Evolutionary conservation across 1,140 invertebrate species (phyloP).

Genomic region (Pogonus chalceus): DNA sequence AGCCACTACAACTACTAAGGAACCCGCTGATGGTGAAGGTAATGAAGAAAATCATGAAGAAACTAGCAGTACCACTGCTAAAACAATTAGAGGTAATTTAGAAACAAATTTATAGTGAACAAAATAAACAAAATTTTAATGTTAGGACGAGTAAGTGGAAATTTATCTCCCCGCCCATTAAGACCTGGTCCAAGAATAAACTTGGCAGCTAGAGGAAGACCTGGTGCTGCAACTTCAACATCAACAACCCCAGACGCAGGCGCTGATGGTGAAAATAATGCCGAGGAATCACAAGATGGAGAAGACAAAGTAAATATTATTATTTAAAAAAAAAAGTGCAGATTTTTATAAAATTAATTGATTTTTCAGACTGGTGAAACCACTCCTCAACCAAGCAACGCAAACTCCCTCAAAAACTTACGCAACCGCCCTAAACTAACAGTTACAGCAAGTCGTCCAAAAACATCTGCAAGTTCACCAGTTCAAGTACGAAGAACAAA

Average conservation of each 20-base stretch:
- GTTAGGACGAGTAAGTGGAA: slow-evolving; percentile 18
- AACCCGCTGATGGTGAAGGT: slow-evolving; percentile 17
- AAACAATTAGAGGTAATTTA: slow-evolving; percentile 20
- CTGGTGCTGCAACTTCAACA: slow-evolving; percentile 37
- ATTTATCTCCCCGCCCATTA: slow-evolving; percentile 35
- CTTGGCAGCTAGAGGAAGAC: slow-evolving; percentile 38
- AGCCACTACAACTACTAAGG: slow-evolving; percentile 32
- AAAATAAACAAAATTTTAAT: neutral
- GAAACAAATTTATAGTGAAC: neutral
- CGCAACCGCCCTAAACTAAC: slow-evolving; percentile 34
- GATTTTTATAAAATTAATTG: slow-evolving; percentile 25
- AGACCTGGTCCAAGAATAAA: slow-evolving; percentile 47
- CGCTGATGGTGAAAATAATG: slow-evolving; percentile 23
- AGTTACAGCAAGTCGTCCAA: slow-evolving; percentile 11
- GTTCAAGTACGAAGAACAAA: slow-evolving; percentile 30
- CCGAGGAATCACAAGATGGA: slow-evolving; percentile 39
- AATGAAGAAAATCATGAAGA: slow-evolving; percentile 11
- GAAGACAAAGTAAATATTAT: slow-evolving; percentile 24
- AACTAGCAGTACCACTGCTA: slow-evolving; percentile 21
- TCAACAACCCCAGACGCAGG: slow-evolving; percentile 33
- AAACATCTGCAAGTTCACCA: slow-evolving; percentile 26
- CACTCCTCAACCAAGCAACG: slow-evolving; percentile 30
- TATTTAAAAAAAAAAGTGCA: slow-evolving; percentile 19
- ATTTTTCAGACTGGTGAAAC: slow-evolving; percentile 32
- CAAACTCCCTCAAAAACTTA: slow-evolving; percentile 36